Percentiles rank a stretch among this genome's conserved stretches.
These are phyloP conservation scores for Atrina japonica DNA, from an alignment of 2,888 invertebrate genomes.

Conservation along the genomic window DNA sequence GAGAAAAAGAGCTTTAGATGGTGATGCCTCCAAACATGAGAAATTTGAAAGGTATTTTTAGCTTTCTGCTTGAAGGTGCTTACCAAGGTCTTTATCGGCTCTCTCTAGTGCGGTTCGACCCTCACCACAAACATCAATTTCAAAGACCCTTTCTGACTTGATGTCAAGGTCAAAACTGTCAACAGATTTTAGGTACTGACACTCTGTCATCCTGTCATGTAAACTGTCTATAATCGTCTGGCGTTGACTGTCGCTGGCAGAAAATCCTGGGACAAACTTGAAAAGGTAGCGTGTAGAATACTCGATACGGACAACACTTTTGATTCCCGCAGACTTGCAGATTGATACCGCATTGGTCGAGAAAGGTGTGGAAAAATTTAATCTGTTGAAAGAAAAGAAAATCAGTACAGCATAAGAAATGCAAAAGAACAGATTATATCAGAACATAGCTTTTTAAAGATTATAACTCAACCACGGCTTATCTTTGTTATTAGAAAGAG, in stretches of 20 bases:
- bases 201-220: conserved; percentile 96
- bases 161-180: conserved; percentile 83
- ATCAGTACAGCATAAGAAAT: too few species aligned
- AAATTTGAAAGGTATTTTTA: too few species aligned
- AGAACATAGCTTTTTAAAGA: too few species aligned
- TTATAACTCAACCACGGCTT: too few species aligned
- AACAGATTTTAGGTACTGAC: conserved; percentile 87
- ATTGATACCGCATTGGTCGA: conserved; percentile 98
- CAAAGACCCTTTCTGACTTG: conserved; percentile 87
- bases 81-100: conserved; percentile 89
- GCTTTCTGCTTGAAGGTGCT: too few species aligned
- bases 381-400: conserved; percentile 62
- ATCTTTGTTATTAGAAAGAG: too few species aligned
- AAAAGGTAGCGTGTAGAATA: conserved; percentile 83
- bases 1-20: too few species aligned
- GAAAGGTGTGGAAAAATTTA: conserved; percentile 94
- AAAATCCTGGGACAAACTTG: conserved; percentile 45
- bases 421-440: too few species aligned
- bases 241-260: conserved; percentile 54
- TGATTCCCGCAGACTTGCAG: conserved; percentile 91
- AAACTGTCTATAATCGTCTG: conserved; percentile 80
- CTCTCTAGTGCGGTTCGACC: conserved; percentile 90
- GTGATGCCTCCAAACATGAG: too few species aligned
- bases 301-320: conserved; percentile 90
- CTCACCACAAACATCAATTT: conserved; percentile 90